Evolutionary conservation across 2,888 invertebrate species (phyloP), one percentile per base, ranked within the genome.

Genomic region (Eretmocerus hayati): DNA sequence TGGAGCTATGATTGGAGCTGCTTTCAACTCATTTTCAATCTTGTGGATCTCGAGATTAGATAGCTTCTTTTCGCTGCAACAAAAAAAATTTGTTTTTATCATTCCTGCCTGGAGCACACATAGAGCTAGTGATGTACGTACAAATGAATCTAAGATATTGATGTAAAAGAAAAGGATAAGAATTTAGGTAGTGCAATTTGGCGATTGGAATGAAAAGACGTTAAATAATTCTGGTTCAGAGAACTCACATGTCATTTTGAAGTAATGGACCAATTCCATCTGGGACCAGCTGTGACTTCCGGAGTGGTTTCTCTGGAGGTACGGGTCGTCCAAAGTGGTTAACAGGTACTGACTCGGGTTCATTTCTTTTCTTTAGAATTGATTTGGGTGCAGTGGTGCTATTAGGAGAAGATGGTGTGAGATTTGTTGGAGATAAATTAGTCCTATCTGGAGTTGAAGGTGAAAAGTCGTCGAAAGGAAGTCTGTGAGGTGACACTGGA

Each of bases 291-390:
- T 53, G 22, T 0, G 54, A 47, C 35, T 56, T 62, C 9, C 63
- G 58, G 1, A 69, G 43, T 1, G 70, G 65, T 49, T 66, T 66
- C 47, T 71, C 71, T 0, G 69, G 67, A 5, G 71, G 65, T 19
- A 68, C 60, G 0, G 66, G 63, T 48, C 64, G 58, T 9, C 65
- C 67, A 30, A 66, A 68, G 37, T 61, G 63, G 46, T 69, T 67
- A 0, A 65, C 47, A 6, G 62, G 59, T 3, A 63, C 39, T 2
- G 59, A 52, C 16, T 66, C 64, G 3, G 60, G 63, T 9, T 70
- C 71, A 1, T 60, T 59, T 48, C 77, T 74, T 46, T 79, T 77
- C 64, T 89, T 89, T 13, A 89, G 65, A 58, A 89, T 89, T 0
- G 89, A 88, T 65, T 88, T 89, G 1, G 88, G 89, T 9, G 43